Evolutionary conservation across 92 coral and sea anemone species (phyloP), one percentile per base, ranked within the genome.

Genomic region (Porites cylindrica): DNA sequence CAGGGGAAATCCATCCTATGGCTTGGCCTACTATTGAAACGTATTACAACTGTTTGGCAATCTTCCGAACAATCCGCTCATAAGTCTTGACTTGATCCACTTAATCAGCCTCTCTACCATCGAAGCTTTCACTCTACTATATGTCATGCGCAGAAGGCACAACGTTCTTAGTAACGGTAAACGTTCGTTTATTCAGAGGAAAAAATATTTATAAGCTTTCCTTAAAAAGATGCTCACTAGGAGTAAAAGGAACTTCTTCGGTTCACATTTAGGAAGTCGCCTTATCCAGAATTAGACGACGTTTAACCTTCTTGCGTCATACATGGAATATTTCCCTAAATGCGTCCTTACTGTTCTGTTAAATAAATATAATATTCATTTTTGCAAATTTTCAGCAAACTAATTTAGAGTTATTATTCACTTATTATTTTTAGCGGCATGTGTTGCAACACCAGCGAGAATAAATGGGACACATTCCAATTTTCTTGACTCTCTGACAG

Each of bases 391-490:
- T 82, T 43, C 13, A 54, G 59, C 32, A 70, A 17, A 23, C 66
- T 67, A 53, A 69, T 81, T 29, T 2, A 67, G 17, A 38, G 47
- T 38, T 38, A 38, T 38, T 3, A 38, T 38, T 38, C 47, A 38
- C 47, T 38, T 58, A 68, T 58, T 38, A 20, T 82, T 19, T 38
- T 70, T 51, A 29, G 86, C 56, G 84, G 69, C 98, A 95, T 10
- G 98, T 93, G 43, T 76, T 62, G 67, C 98, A 95, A 84, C 98
- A 95, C 85, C 90, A 86, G 71, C 79, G 87, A 51, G 88, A 85
- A 75, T 91, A 95, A 26, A 88, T 88, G 54, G 72, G 65, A 19
- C 98, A 95, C 66, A 95, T 56, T 26, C 90, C 80, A 38, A 90
- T 54, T 56, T 58, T 72, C 87, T 88, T 88, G 60, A 95, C 92